Conservation (phyloP, 2,113 vertebrate species). For the Girardinichthys multiradiatus region DNA sequence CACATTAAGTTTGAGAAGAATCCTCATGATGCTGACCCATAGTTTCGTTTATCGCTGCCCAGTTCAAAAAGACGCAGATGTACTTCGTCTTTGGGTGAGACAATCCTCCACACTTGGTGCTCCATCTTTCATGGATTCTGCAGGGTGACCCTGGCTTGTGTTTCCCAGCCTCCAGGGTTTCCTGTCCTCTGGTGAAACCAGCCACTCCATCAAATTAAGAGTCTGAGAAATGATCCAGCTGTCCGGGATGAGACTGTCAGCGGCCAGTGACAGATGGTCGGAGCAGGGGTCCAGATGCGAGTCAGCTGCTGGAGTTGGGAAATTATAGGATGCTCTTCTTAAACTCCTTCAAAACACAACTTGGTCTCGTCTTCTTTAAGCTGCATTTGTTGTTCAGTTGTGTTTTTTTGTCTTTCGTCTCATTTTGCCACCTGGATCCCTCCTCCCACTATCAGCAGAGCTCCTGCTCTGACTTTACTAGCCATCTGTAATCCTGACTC, state of each 20-base stretch:
- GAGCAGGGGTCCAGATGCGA: conserved; percentile 42
- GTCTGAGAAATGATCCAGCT: conserved; percentile 39
- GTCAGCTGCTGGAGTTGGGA: conserved; percentile 46
- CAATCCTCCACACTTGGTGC: conserved; percentile 11
- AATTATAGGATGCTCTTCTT: conserved; percentile 11
- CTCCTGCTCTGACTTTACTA: conserved; percentile 44
- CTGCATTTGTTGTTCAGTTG: conserved; percentile 34
- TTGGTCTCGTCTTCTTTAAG: conserved; percentile 13
- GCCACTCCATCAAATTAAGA: conserved; percentile 57
- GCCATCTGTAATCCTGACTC: conserved; percentile 74
- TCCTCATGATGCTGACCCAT: conserved; percentile 17
- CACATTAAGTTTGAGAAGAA: conserved; percentile 21
- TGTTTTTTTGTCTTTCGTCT: background rate
- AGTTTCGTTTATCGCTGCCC: background rate
- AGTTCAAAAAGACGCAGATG: background rate
- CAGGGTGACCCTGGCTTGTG: conserved; percentile 56
- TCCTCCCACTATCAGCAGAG: conserved; percentile 43
- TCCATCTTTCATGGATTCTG: conserved; percentile 28
- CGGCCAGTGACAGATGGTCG: conserved; percentile 49
- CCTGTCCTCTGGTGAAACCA: conserved; percentile 21
- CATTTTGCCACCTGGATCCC: conserved; percentile 42
- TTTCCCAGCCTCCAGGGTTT: conserved; percentile 21
- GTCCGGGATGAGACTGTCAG: conserved; percentile 27
- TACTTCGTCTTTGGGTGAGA: conserved; percentile 41
- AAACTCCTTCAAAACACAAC: conserved; percentile 16